phyloP scores from a whole-genome alignment of 2,888 invertebrate genomes.

The Xestoiulus laeticollis region DNA sequence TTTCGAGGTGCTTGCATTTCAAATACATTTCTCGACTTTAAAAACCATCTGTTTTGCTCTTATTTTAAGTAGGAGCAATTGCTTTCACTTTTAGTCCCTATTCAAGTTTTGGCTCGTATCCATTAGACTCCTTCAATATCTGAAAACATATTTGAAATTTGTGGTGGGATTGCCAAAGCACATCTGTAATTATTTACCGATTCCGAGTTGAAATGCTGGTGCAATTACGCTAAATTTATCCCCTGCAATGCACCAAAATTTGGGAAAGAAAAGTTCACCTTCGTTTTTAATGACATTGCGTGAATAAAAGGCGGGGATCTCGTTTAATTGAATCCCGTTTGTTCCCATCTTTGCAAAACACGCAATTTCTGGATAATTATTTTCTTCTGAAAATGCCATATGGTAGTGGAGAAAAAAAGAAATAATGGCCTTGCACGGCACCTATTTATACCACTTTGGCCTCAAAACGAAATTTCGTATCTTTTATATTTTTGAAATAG shows the following conservation, averaged over 20 bases:
- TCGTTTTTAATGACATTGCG: not conserved
- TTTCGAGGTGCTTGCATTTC: too few species aligned
- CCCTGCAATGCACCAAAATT: not conserved
- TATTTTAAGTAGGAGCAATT: too few species aligned
- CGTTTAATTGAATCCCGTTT: not conserved
- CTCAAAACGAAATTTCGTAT: not conserved
- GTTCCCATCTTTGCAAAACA: not conserved
- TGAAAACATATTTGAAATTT: not conserved
- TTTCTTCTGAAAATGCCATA: not conserved
- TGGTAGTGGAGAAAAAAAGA: not conserved
- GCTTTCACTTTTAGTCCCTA: too few species aligned
- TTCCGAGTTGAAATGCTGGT: not conserved
- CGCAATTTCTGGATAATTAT: constrained; percentile 3
- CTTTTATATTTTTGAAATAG: not conserved
- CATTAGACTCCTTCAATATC: not conserved
- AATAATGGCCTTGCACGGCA: not conserved
- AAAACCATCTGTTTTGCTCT: too few species aligned
- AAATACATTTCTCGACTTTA: too few species aligned
- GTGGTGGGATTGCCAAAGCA: not conserved
- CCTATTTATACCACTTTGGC: not conserved
- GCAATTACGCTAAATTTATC: not conserved
- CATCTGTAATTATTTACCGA: not conserved
- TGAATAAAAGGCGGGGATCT: not conserved
- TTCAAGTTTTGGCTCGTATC: not conserved
- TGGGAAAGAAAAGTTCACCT: not conserved